Percentiles rank a stretch among this genome's conserved stretches.
Conservation (phyloP, 2,797 vertebrate species). For the Petrocephalus sullivani region DNA sequence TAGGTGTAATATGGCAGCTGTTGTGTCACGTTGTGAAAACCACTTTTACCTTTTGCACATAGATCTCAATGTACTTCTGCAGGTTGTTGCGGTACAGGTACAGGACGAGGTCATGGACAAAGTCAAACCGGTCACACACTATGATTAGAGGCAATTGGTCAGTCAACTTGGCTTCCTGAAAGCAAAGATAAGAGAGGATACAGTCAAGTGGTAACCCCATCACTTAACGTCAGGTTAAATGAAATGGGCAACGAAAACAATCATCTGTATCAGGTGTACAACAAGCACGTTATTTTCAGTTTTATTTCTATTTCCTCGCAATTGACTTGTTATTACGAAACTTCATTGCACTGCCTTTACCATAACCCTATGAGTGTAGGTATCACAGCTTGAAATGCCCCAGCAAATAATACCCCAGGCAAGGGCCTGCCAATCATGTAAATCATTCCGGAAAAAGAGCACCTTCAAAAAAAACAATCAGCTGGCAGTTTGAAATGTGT, state of each 20-base stretch:
- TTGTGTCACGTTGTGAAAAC: not conserved
- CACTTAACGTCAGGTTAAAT: too few species aligned
- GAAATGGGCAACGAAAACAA: not conserved
- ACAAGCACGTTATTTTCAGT: not conserved
- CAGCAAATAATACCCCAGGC: not conserved
- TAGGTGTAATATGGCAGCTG: not conserved
- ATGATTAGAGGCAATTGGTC: slow-evolving; percentile 98
- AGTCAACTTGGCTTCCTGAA: slow-evolving; percentile 96
- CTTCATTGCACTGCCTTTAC: not conserved
- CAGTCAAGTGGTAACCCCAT: not conserved
- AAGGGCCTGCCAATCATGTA: not conserved
- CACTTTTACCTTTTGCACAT: slow-evolving; percentile 88
- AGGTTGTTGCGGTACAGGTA: slow-evolving; percentile 98
- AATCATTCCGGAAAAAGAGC: not conserved
- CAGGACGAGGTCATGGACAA: slow-evolving; percentile 94
- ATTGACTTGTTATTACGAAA: not conserved
- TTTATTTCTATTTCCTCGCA: not conserved
- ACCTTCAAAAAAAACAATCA: not conserved
- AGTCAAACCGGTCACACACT: slow-evolving; percentile 96
- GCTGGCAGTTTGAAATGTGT: not conserved
- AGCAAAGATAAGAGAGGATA: not conserved
- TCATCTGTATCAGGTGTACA: not conserved
- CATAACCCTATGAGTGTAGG: not conserved
- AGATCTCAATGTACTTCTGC: slow-evolving; percentile 99
- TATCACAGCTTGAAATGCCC: not conserved